Percentiles rank a stretch among this genome's conserved stretches.
Evolutionary conservation across 2,113 vertebrate genomes (phyloP).

Genomic region (Crotalus horridus): DNA sequence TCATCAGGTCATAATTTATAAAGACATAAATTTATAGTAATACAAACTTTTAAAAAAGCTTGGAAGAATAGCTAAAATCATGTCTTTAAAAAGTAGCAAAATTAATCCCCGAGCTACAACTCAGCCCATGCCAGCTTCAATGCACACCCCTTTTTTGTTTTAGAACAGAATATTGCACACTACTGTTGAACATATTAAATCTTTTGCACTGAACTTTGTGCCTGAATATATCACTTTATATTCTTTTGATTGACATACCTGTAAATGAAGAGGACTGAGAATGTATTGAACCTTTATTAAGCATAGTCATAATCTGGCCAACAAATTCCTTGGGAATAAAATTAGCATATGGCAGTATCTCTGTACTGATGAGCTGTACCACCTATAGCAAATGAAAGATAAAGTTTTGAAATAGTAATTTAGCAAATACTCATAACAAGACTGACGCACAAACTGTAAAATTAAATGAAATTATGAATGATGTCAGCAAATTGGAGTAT

Average conservation of each 20-base stretch:
- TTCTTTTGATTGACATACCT: slow-evolving; percentile 72
- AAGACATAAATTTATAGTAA: background rate
- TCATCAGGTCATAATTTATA: background rate
- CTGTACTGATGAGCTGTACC: slow-evolving; percentile 95
- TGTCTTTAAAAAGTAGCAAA: background rate
- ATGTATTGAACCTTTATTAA: slow-evolving; percentile 98
- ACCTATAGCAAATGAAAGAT: slow-evolving; percentile 76
- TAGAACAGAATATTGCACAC: background rate
- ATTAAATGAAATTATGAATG: background rate
- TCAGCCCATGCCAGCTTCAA: background rate
- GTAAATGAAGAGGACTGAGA: slow-evolving; percentile 98
- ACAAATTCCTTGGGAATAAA: slow-evolving; percentile 99
- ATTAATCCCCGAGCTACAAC: background rate
- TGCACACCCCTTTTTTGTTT: background rate
- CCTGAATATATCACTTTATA: background rate
- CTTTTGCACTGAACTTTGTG: background rate
- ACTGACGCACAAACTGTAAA: background rate
- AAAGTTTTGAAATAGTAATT: slow-evolving; percentile 7
- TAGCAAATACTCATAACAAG: slow-evolving; percentile 10
- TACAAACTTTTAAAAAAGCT: background rate
- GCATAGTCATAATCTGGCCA: slow-evolving; percentile 98
- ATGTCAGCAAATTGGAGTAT: background rate
- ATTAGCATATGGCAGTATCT: slow-evolving; percentile 96
- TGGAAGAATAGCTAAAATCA: background rate
- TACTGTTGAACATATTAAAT: background rate